Conservation (phyloP, 2,113 vertebrate genomes). For the Bombycilla garrulus region DNA sequence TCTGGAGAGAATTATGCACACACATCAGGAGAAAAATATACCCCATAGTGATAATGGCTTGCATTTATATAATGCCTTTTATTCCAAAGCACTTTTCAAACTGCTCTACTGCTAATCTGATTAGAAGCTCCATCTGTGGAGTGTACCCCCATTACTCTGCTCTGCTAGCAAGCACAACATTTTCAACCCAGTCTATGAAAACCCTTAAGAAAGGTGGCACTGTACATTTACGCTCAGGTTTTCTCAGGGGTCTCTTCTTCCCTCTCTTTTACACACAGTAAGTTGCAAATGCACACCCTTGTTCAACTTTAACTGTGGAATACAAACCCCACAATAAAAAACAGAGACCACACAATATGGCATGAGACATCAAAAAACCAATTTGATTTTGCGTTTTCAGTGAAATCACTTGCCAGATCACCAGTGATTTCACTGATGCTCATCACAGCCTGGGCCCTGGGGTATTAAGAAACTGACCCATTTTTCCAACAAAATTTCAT, state of each 20-base stretch:
- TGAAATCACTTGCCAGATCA: constrained; percentile 13
- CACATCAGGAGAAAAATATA: constrained; percentile 67
- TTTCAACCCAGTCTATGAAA: constrained; percentile 35
- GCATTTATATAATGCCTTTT: constrained; percentile 66
- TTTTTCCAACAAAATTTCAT: neutral
- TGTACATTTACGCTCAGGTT: neutral
- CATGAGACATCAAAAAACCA: neutral
- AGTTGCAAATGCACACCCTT: neutral
- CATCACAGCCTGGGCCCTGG: neutral
- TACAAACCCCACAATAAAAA: constrained; percentile 13
- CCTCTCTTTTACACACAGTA: neutral
- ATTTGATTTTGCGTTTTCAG: neutral
- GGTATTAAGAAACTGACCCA: neutral
- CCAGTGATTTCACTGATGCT: neutral
- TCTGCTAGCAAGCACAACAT: constrained; percentile 14
- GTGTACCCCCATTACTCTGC: constrained; percentile 49
- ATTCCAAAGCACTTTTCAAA: constrained; percentile 68
- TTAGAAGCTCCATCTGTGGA: constrained; percentile 66
- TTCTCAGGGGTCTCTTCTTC: neutral
- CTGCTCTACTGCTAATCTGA: constrained; percentile 66
- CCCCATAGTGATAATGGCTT: constrained; percentile 71
- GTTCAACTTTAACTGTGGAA: neutral
- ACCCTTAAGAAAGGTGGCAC: constrained; percentile 12
- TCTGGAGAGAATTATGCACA: constrained; percentile 62
- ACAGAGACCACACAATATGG: neutral